phyloP scores from a whole-genome alignment of 2,797 vertebrate genomes.

The Choloepus didactylus region DNA sequence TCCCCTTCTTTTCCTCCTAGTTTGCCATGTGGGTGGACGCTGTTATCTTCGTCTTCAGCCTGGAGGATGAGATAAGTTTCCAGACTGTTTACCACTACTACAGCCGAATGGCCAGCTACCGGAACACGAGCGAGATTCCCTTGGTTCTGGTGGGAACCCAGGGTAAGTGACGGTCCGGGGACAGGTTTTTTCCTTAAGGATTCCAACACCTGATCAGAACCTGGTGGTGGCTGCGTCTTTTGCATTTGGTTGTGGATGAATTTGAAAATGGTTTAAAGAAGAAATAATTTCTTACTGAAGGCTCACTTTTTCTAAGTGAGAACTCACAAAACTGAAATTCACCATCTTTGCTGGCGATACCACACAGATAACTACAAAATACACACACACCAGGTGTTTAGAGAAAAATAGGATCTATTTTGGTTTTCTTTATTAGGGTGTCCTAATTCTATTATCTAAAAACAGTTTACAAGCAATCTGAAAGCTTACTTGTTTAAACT shows the following conservation, averaged over 20 bases:
- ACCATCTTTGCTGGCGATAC: neutral
- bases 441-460: neutral
- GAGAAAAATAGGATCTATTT: neutral
- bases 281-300: rapidly evolving
- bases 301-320: neutral
- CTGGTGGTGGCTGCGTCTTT: neutral
- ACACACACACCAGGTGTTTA: rapidly evolving
- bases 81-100: slow-evolving; percentile 99
- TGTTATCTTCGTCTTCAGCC: slow-evolving; percentile 98
- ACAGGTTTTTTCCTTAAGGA: rapidly evolving
- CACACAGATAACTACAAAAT: neutral
- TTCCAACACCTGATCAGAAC: rapidly evolving
- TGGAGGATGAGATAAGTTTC: slow-evolving; percentile 99
- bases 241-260: neutral
- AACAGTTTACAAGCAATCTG: too few relatives aligned
- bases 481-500: neutral
- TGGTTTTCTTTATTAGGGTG: neutral
- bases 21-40: slow-evolving; percentile 99
- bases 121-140: slow-evolving; percentile 95
- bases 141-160: slow-evolving; percentile 98
- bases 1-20: slow-evolving; percentile 83
- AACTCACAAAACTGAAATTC: neutral
- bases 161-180: slow-evolving; percentile 87
- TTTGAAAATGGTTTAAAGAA: rapidly evolving
- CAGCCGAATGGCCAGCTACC: slow-evolving; percentile 95